phyloP scores from a whole-genome alignment of 2,113 vertebrate genomes.

The Procavia capensis region DNA sequence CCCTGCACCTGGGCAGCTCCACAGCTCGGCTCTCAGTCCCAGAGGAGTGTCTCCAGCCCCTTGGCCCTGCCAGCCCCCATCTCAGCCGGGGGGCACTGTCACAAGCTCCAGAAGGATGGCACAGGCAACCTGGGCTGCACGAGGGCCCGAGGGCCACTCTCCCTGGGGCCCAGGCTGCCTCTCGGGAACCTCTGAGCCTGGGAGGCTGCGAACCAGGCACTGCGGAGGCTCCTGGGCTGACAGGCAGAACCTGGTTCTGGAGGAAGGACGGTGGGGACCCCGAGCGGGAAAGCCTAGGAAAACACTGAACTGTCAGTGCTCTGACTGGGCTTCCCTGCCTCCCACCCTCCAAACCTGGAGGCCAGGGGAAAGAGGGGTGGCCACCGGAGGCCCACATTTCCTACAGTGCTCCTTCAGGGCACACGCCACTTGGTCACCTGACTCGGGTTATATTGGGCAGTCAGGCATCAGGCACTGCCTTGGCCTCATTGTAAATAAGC shows the following conservation, averaged over 20 bases:
- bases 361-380: neutral
- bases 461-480: neutral
- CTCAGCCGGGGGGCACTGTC: neutral
- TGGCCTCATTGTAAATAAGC: constrained; percentile 76
- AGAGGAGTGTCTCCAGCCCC: neutral
- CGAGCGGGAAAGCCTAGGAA: neutral
- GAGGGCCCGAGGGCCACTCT: neutral
- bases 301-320: neutral
- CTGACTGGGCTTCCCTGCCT: neutral
- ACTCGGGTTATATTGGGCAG: constrained; percentile 60
- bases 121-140: neutral
- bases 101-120: neutral
- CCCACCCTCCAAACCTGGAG: neutral
- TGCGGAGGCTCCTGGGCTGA: neutral
- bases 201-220: neutral
- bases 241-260: neutral
- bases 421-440: constrained; percentile 55
- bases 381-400: neutral
- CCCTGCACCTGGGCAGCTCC: neutral
- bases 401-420: neutral
- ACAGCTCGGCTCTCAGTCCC: neutral
- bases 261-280: neutral
- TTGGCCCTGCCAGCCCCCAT: neutral
- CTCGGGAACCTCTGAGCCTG: neutral
- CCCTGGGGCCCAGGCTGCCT: neutral